Evolutionary conservation across 1,140 invertebrate genomes (phyloP), one percentile per base, ranked within the genome.

Genomic region (Dolichoris vasculosae): DNA sequence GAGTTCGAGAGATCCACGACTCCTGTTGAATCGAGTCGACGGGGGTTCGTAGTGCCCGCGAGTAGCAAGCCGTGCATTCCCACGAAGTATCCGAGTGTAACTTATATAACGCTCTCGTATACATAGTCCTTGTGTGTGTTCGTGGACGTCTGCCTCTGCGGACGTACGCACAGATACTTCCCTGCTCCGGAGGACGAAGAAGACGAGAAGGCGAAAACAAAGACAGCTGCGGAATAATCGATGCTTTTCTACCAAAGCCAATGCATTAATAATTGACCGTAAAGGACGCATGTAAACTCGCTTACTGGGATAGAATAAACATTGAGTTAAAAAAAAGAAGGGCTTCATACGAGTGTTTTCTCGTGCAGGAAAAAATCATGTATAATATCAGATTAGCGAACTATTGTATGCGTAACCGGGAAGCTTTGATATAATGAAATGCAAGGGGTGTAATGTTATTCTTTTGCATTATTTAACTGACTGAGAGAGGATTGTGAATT

Each of bases 21-120:
- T 48, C 20, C 79, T 35, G 89, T 81, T 87, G 86, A 89, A 88
- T 17, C 43, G 26, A 35, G 9, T 71, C 26, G 13, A 30, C 35
- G n/a, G 32, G n/a, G 67, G 1, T 35, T 40, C 3, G 13, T 26
- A 71, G 7, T 73, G 23, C 38, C 38, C 38, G 20, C 38, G 38
- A 81, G 26, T 67, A 55, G 88, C 90, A 92, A 89, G 86, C 90
- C 89, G 88, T 87, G 89, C 87, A 91, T 93, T 93, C 91, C 90
- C 91, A 93, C 92, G 91, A 90, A 89, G 90, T 89, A 90, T 92
- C 91, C 91, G 87, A 90, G 89, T 88, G 88, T 26, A 26, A 92
- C 90, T 92, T 92, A 91, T 91, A 90, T 90, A 90, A 91, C 90
- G 23, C 55, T 7, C 87, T 88, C 46, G 35, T 23, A 20, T 20